A percentile compares a stretch with the other conserved stretches of the same genome.
These are phyloP conservation scores for Cataglyphis albicans DNA, from an alignment of 2,888 invertebrate species.

Conservation along the genomic window DNA sequence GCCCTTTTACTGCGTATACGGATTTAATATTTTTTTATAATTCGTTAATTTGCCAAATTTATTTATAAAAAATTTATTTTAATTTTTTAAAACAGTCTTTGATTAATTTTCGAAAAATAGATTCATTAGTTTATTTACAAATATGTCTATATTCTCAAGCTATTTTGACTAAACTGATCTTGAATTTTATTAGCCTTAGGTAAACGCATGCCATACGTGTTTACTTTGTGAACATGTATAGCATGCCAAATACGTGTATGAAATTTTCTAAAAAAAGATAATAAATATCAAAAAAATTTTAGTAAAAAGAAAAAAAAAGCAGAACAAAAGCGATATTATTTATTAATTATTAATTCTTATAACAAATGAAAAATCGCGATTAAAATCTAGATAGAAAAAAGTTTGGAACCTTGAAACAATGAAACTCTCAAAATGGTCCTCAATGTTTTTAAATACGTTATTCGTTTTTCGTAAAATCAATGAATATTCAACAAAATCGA, in stretches of 20 bases:
- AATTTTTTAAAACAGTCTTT: background rate
- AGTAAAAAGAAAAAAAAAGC: background rate
- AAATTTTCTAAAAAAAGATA: slow-evolving; percentile 3
- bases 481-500: slow-evolving; percentile 32
- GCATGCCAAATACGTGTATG: background rate
- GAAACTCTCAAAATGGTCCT: background rate
- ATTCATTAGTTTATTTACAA: slow-evolving; percentile 7
- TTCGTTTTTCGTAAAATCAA: slow-evolving; percentile 42
- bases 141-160: background rate
- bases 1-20: background rate
- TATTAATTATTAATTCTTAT: background rate
- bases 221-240: slow-evolving; percentile 44
- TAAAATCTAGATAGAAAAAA: background rate
- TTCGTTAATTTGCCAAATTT: background rate
- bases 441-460: background rate
- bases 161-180: slow-evolving; percentile 30
- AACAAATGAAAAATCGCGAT: background rate
- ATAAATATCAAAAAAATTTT: slow-evolving; percentile 2
- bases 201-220: slow-evolving; percentile 32
- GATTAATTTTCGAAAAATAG: slow-evolving; percentile 12
- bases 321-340: background rate
- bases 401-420: background rate
- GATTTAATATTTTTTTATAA: background rate
- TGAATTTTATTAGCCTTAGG: slow-evolving; percentile 27
- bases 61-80: background rate